These are phyloP conservation scores for Cathartes aura DNA, from an alignment of 2,113 vertebrate genomes.

Conservation along the genomic window DNA sequence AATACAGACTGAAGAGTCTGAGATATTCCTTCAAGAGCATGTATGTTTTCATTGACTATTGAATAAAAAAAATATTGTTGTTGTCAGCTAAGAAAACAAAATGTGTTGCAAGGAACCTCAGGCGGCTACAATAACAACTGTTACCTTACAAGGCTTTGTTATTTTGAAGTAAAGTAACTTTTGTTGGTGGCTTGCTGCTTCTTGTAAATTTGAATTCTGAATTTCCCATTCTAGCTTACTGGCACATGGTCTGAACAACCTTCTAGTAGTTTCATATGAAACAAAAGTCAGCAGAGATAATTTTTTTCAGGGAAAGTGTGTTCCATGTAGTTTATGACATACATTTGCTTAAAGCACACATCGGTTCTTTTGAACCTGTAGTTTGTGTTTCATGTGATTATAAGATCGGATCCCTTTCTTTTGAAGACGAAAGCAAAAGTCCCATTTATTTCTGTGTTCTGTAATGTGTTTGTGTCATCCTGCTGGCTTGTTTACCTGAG, in stretches of 20 bases:
- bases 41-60: not conserved
- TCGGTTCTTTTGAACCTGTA: not conserved
- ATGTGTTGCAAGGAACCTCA: constrained; percentile 27
- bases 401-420: not conserved
- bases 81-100: constrained; percentile 64
- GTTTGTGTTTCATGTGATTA: not conserved
- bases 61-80: not conserved
- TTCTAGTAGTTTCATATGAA: not conserved
- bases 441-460: not conserved
- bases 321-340: not conserved
- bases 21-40: not conserved
- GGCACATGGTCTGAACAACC: not conserved
- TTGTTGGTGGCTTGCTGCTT: constrained; percentile 23
- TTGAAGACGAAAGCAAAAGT: not conserved
- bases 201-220: constrained; percentile 23
- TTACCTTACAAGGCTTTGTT: constrained; percentile 58
- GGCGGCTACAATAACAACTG: constrained; percentile 37
- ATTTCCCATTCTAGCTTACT: not conserved
- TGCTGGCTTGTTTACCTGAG: not conserved
- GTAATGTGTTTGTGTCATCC: not conserved
- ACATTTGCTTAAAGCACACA: not conserved
- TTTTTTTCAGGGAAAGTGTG: not conserved
- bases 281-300: not conserved
- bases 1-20: not conserved
- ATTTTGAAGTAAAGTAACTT: constrained; percentile 29